Evolutionary conservation across 2,888 invertebrate species (phyloP).

Genomic region (Acronicta leporina): DNA sequence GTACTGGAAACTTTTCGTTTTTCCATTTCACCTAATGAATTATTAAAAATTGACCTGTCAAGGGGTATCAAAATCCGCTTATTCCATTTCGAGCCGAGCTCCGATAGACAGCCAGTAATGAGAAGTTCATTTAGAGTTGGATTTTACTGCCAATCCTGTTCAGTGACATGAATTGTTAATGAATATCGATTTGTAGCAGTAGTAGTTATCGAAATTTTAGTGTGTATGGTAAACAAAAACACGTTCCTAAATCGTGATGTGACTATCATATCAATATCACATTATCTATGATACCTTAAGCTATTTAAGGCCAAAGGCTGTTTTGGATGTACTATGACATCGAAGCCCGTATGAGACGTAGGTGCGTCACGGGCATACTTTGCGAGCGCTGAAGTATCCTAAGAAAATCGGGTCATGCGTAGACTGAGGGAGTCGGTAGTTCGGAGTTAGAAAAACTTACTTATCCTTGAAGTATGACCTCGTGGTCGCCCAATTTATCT

Average conservation of each 20-base stretch:
- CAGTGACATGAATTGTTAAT: slow-evolving; percentile 64
- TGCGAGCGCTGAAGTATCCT: no score
- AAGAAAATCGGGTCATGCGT: no score
- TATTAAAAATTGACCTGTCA: slow-evolving; percentile 66
- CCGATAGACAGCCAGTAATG: slow-evolving; percentile 65
- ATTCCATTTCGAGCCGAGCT: slow-evolving; percentile 59
- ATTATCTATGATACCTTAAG: no score
- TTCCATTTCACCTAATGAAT: slow-evolving; percentile 53
- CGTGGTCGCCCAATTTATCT: no score
- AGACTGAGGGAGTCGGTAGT: no score
- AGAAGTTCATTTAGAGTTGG: slow-evolving; percentile 64
- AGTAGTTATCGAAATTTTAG: slow-evolving; percentile 51
- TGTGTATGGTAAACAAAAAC: neutral
- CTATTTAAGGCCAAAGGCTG: no score
- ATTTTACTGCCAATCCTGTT: slow-evolving; percentile 62
- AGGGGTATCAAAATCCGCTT: slow-evolving; percentile 61
- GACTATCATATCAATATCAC: no score
- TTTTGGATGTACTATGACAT: no score
- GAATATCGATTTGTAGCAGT: slow-evolving; percentile 53
- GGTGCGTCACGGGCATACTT: no score
- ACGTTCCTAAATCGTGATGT: neutral
- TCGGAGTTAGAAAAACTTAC: no score
- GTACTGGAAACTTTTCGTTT: slow-evolving; percentile 40
- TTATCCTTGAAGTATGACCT: no score
- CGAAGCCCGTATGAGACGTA: no score